These are phyloP conservation scores for Bolborhynchus lineola DNA, from an alignment of 2,113 vertebrate genomes.

Conservation along the genomic window DNA sequence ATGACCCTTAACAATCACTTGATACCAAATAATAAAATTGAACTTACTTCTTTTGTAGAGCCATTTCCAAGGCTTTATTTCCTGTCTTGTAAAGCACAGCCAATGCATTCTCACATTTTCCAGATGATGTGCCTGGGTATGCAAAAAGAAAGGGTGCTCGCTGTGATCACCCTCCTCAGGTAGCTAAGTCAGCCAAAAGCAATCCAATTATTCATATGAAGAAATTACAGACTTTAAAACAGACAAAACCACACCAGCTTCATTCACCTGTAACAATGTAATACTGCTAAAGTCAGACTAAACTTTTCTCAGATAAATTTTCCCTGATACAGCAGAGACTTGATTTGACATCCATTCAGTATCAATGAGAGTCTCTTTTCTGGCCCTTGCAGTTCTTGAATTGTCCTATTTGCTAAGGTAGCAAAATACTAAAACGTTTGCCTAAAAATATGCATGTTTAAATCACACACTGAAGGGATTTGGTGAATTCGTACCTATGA, in stretches of 20 bases:
- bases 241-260: background rate
- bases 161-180: background rate
- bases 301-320: background rate
- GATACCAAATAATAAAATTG: background rate
- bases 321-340: background rate
- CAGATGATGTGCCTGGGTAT: background rate
- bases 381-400: background rate
- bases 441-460: background rate
- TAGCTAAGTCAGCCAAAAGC: background rate
- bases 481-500: background rate
- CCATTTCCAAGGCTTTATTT: conserved; percentile 40
- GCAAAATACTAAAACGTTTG: background rate
- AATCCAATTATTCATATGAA: background rate
- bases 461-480: background rate
- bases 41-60: conserved; percentile 26
- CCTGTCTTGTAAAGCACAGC: background rate
- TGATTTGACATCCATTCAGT: background rate
- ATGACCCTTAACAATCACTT: background rate
- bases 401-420: background rate
- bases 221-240: background rate
- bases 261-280: background rate
- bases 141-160: background rate
- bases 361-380: background rate
- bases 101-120: background rate
- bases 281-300: background rate